Evolutionary conservation across 2,797 vertebrate species (phyloP).

Genomic region (Arnoldichthys spilopterus): DNA sequence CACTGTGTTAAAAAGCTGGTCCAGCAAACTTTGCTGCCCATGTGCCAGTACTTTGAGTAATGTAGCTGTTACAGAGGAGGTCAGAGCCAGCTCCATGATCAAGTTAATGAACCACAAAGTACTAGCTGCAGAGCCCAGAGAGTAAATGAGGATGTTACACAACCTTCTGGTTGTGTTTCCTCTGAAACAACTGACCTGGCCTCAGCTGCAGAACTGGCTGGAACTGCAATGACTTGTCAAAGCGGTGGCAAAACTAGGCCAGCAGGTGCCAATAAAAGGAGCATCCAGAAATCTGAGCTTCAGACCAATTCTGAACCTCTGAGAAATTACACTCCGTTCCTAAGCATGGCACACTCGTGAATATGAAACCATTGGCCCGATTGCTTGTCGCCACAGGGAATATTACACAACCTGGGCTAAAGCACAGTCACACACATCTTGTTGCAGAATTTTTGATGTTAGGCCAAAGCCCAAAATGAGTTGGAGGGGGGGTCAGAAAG

Average conservation of each 20-base stretch:
- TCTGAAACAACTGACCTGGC: conserved; percentile 1
- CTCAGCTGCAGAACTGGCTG: conserved; percentile 5
- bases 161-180: conserved; percentile 2
- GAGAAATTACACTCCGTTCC: conserved; percentile 13
- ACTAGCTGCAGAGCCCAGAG: neutral
- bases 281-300: neutral
- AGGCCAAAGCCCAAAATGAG: conserved; percentile 17
- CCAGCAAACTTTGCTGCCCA: neutral
- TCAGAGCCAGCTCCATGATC: neutral
- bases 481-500: neutral
- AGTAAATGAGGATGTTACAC: conserved; percentile 15
- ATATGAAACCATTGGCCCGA: conserved; percentile 28
- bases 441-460: conserved; percentile 25
- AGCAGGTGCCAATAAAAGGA: neutral
- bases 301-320: neutral
- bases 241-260: neutral
- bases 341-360: conserved; percentile 7
- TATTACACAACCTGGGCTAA: conserved; percentile 41
- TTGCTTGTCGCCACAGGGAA: conserved; percentile 34
- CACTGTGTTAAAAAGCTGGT: no score
- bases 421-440: conserved; percentile 36
- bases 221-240: neutral
- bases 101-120: neutral
- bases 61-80: neutral
- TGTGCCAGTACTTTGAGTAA: neutral